These are phyloP conservation scores for Tychaedon coryphoeus DNA, from an alignment of 2,113 vertebrate species.

Conservation along the genomic window DNA sequence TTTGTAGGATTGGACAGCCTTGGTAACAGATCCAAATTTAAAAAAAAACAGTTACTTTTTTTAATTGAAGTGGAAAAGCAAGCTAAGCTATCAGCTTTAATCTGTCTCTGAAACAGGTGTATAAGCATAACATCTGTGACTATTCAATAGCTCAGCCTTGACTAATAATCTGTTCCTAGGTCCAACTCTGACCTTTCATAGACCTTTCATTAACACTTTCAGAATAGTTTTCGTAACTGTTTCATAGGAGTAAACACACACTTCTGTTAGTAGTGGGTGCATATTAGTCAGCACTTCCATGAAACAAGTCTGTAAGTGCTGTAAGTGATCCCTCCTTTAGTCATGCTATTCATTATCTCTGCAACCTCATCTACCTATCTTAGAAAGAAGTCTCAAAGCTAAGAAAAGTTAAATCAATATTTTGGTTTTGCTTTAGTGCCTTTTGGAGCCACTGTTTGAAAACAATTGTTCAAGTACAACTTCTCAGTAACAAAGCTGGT, in stretches of 20 bases:
- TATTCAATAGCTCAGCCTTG: background rate
- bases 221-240: background rate
- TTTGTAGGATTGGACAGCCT: background rate
- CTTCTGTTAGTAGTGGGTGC: background rate
- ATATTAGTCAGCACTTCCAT: background rate
- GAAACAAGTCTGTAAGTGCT: background rate
- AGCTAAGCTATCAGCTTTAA: background rate
- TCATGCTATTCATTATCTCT: background rate
- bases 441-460: background rate
- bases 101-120: conserved; percentile 30
- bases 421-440: background rate
- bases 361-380: background rate
- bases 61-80: conserved; percentile 4
- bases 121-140: background rate
- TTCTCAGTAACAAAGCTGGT: background rate
- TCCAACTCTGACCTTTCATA: background rate
- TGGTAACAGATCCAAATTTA: background rate
- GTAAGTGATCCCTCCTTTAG: background rate
- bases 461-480: background rate
- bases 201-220: background rate
- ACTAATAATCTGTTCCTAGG: background rate
- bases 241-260: background rate
- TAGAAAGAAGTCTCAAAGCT: background rate
- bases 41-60: background rate
- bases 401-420: background rate